Percentiles rank a stretch among this genome's conserved stretches.
These are phyloP conservation scores for Anagyrus pseudococci DNA, from an alignment of 2,888 invertebrate genomes.

Conservation along the genomic window DNA sequence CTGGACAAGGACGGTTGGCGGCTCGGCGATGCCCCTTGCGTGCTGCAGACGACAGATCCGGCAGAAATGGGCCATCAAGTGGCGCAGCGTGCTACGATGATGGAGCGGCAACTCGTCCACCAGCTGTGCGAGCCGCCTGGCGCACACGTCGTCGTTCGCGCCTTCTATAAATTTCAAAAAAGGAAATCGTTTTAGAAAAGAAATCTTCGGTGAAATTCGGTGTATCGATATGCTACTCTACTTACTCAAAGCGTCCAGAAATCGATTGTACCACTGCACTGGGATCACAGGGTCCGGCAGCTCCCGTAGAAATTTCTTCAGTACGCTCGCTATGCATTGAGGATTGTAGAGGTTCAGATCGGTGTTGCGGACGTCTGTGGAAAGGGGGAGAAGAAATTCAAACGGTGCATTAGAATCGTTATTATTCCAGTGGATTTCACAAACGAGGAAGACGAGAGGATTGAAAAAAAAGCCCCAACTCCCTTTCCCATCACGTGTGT, in stretches of 20 bases:
- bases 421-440: too few relatives aligned
- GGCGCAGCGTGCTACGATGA: constrained; percentile 70
- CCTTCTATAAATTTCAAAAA: constrained; percentile 49
- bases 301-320: constrained; percentile 77
- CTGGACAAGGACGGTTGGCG: constrained; percentile 73
- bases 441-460: too few relatives aligned
- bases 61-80: constrained; percentile 75
- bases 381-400: too few relatives aligned
- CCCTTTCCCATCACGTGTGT: too few relatives aligned
- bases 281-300: constrained; percentile 79
- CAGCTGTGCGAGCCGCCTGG: constrained; percentile 64
- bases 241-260: constrained; percentile 68
- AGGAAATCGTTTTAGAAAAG: background rate
- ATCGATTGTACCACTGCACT: constrained; percentile 75
- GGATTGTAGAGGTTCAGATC: constrained; percentile 64
- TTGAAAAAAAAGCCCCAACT: too few relatives aligned
- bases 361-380: constrained; percentile 59
- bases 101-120: constrained; percentile 72
- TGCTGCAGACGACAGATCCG: constrained; percentile 75
- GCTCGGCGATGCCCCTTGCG: constrained; percentile 69
- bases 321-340: constrained; percentile 67
- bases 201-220: background rate
- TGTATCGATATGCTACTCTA: constrained; percentile 12
- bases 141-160: constrained; percentile 67
- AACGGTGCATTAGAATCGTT: too few relatives aligned